Evolutionary conservation across 2,888 invertebrate genomes (phyloP).

Genomic region (Epinotia bilunana): DNA sequence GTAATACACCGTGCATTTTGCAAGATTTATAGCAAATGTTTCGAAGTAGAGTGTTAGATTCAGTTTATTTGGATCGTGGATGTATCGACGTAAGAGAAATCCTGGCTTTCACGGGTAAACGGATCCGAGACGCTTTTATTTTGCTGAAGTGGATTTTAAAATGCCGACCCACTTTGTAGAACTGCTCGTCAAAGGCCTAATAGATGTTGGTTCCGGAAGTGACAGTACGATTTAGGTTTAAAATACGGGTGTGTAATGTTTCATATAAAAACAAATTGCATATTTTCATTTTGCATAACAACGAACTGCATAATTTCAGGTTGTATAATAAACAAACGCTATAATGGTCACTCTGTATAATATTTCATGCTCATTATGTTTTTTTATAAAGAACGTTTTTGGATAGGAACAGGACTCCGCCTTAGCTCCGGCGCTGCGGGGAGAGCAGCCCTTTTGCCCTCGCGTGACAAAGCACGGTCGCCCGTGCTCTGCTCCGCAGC

Average conservation of each 20-base stretch:
- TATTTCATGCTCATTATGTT: too few species aligned
- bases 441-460: too few species aligned
- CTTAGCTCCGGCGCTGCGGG: too few species aligned
- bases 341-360: too few species aligned
- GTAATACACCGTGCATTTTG: slow-evolving; percentile 4
- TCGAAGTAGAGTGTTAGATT: slow-evolving; percentile 10
- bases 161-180: slow-evolving; percentile 14
- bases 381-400: too few species aligned
- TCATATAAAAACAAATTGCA: too few species aligned
- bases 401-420: too few species aligned
- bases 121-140: slow-evolving; percentile 30
- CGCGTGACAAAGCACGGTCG: too few species aligned
- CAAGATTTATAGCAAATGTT: slow-evolving; percentile 29
- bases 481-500: too few species aligned
- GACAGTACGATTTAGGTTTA: background rate
- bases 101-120: slow-evolving; percentile 25
- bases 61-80: slow-evolving; percentile 24
- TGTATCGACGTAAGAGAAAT: slow-evolving; percentile 32
- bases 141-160: slow-evolving; percentile 17
- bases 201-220: background rate
- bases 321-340: too few species aligned
- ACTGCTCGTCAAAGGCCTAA: slow-evolving; percentile 15
- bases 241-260: background rate
- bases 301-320: too few species aligned
- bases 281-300: too few species aligned